Evolutionary conservation across 2,113 vertebrate species (phyloP), one percentile per base, ranked within the genome.

Genomic region (Passer montanus): DNA sequence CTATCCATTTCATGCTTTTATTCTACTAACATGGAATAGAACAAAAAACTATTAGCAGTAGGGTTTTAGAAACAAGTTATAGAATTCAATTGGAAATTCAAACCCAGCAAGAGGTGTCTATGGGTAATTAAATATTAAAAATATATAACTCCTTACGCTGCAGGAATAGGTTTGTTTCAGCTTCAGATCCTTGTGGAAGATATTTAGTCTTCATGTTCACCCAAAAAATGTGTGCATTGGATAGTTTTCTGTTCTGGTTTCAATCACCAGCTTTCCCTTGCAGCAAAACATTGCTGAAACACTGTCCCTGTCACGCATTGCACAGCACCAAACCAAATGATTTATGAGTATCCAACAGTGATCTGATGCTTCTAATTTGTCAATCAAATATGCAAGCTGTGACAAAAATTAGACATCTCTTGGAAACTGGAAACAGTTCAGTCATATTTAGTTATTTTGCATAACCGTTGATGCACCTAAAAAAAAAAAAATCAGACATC

Each of bases 381-480:
- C 81, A 72, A 41, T 91, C 69, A 79, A 78, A 75, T 52, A 28
- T 63, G 21, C 75, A 77, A 93, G 33, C 69, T 79, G 30, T 56
- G 44, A 52, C 41, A 90, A 87, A 87, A 87, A 27, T 24, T 52
- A 82, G 56, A 64, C 14, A 22, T 21, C 11, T 67, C 73, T 72
- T 63, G n/a, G 30, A 63, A 89, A 59, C 39, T 50, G 47, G 52
- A 72, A 95, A 75, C 0, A 87, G 19, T 4, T 91, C 31, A 59
- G 12, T 33, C 2, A 4, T 19, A 15, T 19, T 58, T 73, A 66
- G 13, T 39, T 55, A 39, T 8, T 33, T 55, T 15, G 28, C 20
- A 24, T 24, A 55, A 13, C 3, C 26, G n/a, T 1, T 0, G 0
- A 37, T 26, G 28, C 15, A 58, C 15, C 9, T 14, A 7, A 27